Base-by-base conservation (phyloP, 1,140 invertebrate species). In the Armadillidium nasatum region DNA sequence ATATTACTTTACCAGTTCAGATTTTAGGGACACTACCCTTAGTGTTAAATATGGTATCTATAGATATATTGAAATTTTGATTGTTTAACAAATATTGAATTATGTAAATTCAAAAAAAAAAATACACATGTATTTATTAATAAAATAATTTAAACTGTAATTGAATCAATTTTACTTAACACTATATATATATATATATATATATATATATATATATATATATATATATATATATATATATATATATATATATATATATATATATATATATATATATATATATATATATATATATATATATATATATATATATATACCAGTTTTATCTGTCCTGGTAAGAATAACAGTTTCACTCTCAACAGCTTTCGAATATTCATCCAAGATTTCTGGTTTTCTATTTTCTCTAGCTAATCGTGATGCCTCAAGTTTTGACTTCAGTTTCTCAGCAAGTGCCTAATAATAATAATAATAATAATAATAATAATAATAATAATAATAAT, bases 361-460 rank as follows among this genome's bases (percentile, higher is more conserved):
- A 13, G 13, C 69, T 70, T 43, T 70, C 19, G 21, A 22, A n/a
- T 0, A 9, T 15, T 15, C 21, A 15, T 71, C 44, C 10, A 21
- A 23, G n/a, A 44, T n/a, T 15, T 43, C 7, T 4, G n/a, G 7
- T 71, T 23, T 19, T n/a, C 22, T n/a, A 23, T 23, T 70, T 23
- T 70, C 21, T 70, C 21, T 19, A 19, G 21, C 21, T 19, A 13
- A 13, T 15, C 89, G 88, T 0, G 93, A 92, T 33, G 85, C 85
- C 78, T 93, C 89, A 60, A 96, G 84, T 85, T 95, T 89, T 7
- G 82, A 75, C 86, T 94, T 94, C 7, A 97, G 85, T 82, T 93
- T 87, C 44, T 83, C 82, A 3, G 90, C 90, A 73, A 92, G 82
- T 22, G 50, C 33, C 72, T 76, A 66, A 33, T 33, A 33, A 33